phyloP scores from a whole-genome alignment of 2,888 invertebrate genomes.

The Cantharis flavilabris region DNA sequence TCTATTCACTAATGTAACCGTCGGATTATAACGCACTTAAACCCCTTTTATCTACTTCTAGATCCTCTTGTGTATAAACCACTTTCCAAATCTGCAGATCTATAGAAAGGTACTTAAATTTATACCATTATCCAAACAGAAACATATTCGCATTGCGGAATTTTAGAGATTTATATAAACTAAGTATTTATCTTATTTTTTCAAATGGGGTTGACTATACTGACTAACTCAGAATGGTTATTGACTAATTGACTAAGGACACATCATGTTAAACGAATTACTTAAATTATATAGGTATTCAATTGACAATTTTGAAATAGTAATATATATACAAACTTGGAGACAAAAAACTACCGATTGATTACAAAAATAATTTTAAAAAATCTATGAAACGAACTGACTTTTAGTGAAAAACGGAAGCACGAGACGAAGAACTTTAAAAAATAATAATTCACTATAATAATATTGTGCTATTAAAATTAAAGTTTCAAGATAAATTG shows the following conservation, averaged over 20 bases:
- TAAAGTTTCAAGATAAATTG: not conserved
- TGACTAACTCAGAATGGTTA: too few species aligned
- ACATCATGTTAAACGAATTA: too few species aligned
- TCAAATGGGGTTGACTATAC: not conserved
- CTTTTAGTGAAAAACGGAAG: not conserved
- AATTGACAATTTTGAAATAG: not conserved
- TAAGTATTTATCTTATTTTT: not conserved
- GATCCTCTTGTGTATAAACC: conserved; percentile 50
- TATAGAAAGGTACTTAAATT: conserved; percentile 36
- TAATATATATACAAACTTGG: not conserved
- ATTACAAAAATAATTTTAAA: not conserved
- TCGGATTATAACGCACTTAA: conserved; percentile 55
- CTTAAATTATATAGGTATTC: too few species aligned
- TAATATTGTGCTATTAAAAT: not conserved
- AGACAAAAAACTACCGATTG: not conserved
- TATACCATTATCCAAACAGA: conserved; percentile 17
- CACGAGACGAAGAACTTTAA: not conserved
- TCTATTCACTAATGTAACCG: conserved; percentile 50
- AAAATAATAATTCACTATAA: not conserved
- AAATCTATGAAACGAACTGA: not conserved
- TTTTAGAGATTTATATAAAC: not conserved
- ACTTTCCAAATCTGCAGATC: conserved; percentile 36
- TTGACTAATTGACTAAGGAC: too few species aligned
- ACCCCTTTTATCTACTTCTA: conserved; percentile 49
- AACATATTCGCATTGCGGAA: conserved; percentile 1